Evolutionary conservation across 2,797 vertebrate species (phyloP).

Genomic region (Darevskia mixta): DNA sequence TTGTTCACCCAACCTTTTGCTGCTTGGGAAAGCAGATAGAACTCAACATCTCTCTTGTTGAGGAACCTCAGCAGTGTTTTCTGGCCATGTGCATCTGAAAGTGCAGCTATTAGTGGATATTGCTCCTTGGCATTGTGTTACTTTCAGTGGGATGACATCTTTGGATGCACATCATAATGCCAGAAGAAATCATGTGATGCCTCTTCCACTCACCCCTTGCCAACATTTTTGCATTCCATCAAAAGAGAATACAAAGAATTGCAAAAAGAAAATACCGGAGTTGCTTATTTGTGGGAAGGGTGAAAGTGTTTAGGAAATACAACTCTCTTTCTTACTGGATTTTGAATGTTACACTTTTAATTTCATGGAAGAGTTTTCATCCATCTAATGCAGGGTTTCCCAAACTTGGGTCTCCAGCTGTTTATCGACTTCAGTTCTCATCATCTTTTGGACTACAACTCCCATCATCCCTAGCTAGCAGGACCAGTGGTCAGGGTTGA

Average conservation of each 20-base stretch:
- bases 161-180: not conserved
- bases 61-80: not conserved
- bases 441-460: too few relatives aligned
- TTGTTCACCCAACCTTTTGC: not conserved
- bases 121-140: not conserved
- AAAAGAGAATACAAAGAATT: not conserved
- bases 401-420: too few relatives aligned
- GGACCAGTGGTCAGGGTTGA: too few relatives aligned
- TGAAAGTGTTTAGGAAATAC: not conserved
- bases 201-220: not conserved
- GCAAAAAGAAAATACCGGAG: not conserved
- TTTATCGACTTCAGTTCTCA: too few relatives aligned
- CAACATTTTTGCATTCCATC: not conserved
- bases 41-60: not conserved
- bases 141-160: not conserved
- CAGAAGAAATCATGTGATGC: not conserved
- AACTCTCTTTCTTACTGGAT: not conserved
- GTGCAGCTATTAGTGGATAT: not conserved
- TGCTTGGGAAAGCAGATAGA: not conserved
- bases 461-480: too few relatives aligned
- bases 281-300: not conserved
- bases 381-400: not conserved
- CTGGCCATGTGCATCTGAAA: not conserved
- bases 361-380: not conserved
- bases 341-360: conserved; percentile 24